These are phyloP conservation scores for Trachelus tabidus DNA, from an alignment of 2,888 invertebrate genomes.

Conservation along the genomic window DNA sequence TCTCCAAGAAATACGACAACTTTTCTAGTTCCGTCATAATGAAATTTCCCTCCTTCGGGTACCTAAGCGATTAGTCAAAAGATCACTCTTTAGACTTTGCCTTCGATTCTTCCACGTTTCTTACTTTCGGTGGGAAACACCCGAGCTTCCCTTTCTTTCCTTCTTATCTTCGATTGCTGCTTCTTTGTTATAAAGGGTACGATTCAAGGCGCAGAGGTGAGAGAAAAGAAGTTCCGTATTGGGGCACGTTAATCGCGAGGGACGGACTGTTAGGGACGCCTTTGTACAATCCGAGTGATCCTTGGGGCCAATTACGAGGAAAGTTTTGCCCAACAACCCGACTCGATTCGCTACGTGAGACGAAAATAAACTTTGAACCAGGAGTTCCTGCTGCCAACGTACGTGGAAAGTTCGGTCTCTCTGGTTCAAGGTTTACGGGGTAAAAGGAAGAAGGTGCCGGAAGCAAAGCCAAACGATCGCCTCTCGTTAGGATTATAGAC, in stretches of 20 bases:
- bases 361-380: constrained; percentile 14
- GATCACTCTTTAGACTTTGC: not conserved
- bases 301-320: not conserved
- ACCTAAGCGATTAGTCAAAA: not conserved
- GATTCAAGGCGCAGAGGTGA: not conserved
- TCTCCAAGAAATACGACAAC: not conserved
- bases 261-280: not conserved
- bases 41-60: not conserved
- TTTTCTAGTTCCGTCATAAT: not conserved
- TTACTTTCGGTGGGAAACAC: not conserved
- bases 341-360: constrained; percentile 17
- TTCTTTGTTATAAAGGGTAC: not conserved
- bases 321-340: not conserved
- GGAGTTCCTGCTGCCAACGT: not conserved
- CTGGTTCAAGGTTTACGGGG: not conserved
- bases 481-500: not conserved
- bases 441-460: not conserved
- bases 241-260: not conserved
- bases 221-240: not conserved
- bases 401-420: not conserved
- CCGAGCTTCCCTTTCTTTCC: not conserved
- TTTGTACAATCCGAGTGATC: not conserved
- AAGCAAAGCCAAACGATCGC: not conserved
- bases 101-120: not conserved
- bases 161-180: not conserved